Conservation (phyloP, 2,113 vertebrate genomes). For the Halcyon malimbica region DNA sequence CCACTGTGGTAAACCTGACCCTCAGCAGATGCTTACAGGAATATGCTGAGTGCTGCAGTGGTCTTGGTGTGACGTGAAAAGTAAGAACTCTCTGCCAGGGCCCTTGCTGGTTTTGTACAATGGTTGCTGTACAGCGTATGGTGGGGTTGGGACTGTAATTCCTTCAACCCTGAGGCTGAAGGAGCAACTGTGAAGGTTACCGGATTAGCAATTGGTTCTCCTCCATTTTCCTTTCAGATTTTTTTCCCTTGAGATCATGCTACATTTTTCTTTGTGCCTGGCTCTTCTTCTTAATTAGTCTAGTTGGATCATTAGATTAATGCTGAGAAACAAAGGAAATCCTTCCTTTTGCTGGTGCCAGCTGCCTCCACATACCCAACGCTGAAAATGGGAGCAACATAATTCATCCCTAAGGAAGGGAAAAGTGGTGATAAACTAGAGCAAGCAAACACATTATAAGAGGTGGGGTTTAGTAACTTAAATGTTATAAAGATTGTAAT, state of each 20-base stretch:
- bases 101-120: background rate
- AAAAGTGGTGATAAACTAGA: background rate
- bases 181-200: background rate
- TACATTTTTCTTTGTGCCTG: background rate
- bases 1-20: background rate
- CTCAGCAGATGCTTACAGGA: background rate
- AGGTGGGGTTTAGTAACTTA: background rate
- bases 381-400: background rate
- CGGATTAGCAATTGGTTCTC: background rate
- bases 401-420: background rate
- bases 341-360: background rate
- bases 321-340: background rate
- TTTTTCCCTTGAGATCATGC: background rate
- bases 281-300: background rate
- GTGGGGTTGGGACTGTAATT: background rate
- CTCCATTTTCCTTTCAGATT: background rate
- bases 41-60: background rate
- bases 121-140: background rate
- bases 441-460: background rate
- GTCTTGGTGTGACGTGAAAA: background rate
- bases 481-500: background rate
- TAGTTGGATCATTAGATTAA: background rate
- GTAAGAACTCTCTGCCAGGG: background rate
- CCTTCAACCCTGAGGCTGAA: background rate
- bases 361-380: background rate